Conservation (phyloP, 2,797 vertebrate genomes). For the Sebastes baramenuke region DNA sequence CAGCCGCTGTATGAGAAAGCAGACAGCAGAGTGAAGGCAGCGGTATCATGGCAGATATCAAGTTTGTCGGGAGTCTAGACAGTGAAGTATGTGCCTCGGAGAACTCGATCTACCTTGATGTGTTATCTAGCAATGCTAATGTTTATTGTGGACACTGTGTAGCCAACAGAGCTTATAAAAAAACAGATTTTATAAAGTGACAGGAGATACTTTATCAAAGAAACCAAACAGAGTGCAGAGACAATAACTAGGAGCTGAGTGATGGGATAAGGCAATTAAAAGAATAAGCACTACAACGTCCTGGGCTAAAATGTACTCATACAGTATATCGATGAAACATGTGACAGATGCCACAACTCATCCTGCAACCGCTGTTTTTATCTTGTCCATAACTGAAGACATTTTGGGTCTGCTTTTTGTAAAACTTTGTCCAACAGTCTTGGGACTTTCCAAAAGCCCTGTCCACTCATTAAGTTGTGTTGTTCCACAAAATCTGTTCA, state of each 20-base stretch:
- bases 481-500: background rate
- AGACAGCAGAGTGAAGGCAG: conserved; percentile 30
- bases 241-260: background rate
- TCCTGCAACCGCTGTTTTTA: background rate
- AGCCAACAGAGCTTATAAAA: conserved; percentile 5
- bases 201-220: background rate
- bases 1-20: conserved; percentile 26
- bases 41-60: conserved; percentile 65
- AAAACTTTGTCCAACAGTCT: background rate
- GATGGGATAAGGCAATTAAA: background rate
- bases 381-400: background rate
- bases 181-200: background rate
- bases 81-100: conserved; percentile 61
- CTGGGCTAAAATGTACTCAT: background rate
- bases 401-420: background rate
- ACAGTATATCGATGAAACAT: background rate
- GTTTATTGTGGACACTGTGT: conserved; percentile 31
- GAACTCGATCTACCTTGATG: conserved; percentile 51
- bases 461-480: background rate
- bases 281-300: background rate
- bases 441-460: background rate
- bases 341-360: background rate
- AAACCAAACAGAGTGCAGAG: background rate
- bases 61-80: conserved; percentile 70
- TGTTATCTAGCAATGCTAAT: conserved; percentile 57